Conservation (phyloP, 2,113 vertebrate species). For the Corythoichthys haematopterus region DNA sequence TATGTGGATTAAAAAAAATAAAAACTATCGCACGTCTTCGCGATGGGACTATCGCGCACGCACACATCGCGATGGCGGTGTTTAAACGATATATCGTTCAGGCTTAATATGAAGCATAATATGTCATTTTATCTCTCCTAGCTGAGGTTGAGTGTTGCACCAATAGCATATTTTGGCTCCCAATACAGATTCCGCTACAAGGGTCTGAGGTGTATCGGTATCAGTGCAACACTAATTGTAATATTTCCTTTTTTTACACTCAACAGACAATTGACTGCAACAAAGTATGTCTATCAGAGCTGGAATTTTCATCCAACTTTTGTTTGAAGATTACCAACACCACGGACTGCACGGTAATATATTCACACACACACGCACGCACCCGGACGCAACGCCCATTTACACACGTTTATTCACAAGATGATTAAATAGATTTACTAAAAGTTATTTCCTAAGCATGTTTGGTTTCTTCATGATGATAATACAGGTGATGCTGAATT, state of each 20-base stretch:
- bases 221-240: background rate
- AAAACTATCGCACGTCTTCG: too few relatives aligned
- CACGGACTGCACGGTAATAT: slow-evolving; percentile 82
- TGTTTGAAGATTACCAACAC: slow-evolving; percentile 75
- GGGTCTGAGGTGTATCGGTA: too few relatives aligned
- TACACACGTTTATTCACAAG: background rate
- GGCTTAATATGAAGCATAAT: too few relatives aligned
- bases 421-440: background rate
- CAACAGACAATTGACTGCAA: slow-evolving; percentile 83
- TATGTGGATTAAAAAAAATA: too few relatives aligned
- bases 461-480: background rate
- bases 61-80: too few relatives aligned
- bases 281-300: slow-evolving; percentile 71
- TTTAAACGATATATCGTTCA: too few relatives aligned
- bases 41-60: too few relatives aligned
- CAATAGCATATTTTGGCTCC: too few relatives aligned
- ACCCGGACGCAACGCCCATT: too few relatives aligned
- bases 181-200: too few relatives aligned
- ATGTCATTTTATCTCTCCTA: too few relatives aligned
- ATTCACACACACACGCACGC: background rate
- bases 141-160: too few relatives aligned
- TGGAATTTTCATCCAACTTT: slow-evolving; percentile 88
- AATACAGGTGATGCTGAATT: background rate
- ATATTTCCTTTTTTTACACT: slow-evolving; percentile 18
- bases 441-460: background rate